These are phyloP conservation scores for Dryococelus australis DNA, from an alignment of 2,888 invertebrate species.

Conservation along the genomic window DNA sequence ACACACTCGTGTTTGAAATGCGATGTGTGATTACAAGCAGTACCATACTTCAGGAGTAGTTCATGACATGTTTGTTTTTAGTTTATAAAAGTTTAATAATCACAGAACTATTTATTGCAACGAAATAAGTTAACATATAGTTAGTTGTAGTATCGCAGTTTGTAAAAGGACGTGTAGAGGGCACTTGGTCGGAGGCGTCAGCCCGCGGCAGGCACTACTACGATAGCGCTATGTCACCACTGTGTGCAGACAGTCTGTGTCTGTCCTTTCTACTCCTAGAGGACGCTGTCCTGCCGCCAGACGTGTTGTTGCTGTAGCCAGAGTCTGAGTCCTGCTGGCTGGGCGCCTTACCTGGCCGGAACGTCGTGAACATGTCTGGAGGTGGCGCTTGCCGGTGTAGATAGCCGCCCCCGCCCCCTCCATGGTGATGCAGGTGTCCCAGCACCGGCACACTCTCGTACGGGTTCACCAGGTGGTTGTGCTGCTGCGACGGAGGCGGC, in stretches of 20 bases:
- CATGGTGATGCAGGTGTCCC: constrained; percentile 60
- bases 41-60: no score
- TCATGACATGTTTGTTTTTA: no score
- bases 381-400: constrained; percentile 49
- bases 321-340: constrained; percentile 83
- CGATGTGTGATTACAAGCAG: no score
- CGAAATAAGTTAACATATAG: not conserved
- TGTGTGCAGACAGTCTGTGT: constrained; percentile 44
- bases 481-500: constrained; percentile 53
- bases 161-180: not conserved
- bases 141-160: not conserved
- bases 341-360: constrained; percentile 64
- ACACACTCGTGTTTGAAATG: no score
- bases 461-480: constrained; percentile 55
- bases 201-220: constrained; percentile 34
- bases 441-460: constrained; percentile 77
- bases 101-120: constrained; percentile 27
- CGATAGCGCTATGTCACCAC: constrained; percentile 43
- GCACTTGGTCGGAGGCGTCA: not conserved
- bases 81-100: not conserved
- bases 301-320: constrained; percentile 83
- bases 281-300: constrained; percentile 68
- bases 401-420: constrained; percentile 46
- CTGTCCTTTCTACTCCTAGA: constrained; percentile 51
- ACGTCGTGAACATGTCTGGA: constrained; percentile 54